Evolutionary conservation across 2,113 vertebrate species (phyloP), one percentile per base, ranked within the genome.

Genomic region (Phyllopteryx taeniolatus): DNA sequence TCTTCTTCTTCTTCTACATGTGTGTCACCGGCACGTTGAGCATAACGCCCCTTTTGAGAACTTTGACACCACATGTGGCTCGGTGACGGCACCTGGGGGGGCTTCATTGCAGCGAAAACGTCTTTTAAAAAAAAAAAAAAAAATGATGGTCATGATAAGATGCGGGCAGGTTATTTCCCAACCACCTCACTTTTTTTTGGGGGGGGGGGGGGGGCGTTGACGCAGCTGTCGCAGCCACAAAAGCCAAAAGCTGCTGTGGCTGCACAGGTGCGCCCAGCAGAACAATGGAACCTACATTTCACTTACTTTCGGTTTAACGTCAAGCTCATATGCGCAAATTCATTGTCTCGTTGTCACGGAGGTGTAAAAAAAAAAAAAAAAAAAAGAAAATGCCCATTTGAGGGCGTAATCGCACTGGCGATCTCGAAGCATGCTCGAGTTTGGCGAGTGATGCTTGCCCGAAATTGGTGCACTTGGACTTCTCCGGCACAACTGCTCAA

Each of bases 221-320:
- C 78, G 80, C 85, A 88, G 82, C 79, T 85, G 87, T 84, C 60
- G 27, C 78, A 69, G 71, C 80, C 84, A 71, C 80, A 87, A 82
- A 70, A 63, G 64, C 74, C 80, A 87, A 82, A 70, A 63, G 64
- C 74, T 66, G 68, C 78, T 73, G 83, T 59, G 75, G 76, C 77
- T 68, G 80, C 71, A 71, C 89, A 90, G 87, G 83, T 90, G 87
- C 73, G 27, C 11, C 56, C 61, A 47, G 49, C 33, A 79, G 76
- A 78, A 81, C 83, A 14, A 67, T 63, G 61, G 77, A 86, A 87
- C 86, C 87, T 62, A 75, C 27, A 79, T 85, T 76, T 74, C 5
- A 22, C 39, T 65, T 65, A 44, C 62, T 44, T n/a, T 64, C 6
- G 6, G 39, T 43, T 65, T 13, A 22, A 64, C 9, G 17, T n/a